These are phyloP conservation scores for Procavia capensis DNA, from an alignment of 2,113 vertebrate species.

Conservation along the genomic window DNA sequence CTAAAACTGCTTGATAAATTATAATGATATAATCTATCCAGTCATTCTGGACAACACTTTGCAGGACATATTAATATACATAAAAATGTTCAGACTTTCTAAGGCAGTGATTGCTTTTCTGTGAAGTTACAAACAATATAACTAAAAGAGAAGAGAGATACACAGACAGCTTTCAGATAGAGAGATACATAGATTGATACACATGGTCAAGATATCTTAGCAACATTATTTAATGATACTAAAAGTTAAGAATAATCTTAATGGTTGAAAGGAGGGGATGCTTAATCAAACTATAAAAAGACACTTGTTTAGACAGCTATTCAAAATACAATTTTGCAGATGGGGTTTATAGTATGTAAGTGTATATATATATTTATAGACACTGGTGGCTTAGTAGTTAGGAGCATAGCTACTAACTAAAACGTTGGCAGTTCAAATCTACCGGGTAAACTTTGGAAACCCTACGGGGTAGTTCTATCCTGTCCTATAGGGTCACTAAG, in stretches of 20 bases:
- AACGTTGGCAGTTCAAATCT: too few species aligned
- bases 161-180: too few species aligned
- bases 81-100: background rate
- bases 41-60: slow-evolving; percentile 3
- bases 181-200: too few species aligned
- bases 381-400: too few species aligned
- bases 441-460: too few species aligned
- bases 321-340: background rate
- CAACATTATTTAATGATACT: background rate
- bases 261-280: background rate
- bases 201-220: background rate
- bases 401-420: too few species aligned
- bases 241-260: slow-evolving; percentile 6
- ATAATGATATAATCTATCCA: background rate
- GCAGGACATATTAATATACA: background rate
- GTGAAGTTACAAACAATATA: background rate
- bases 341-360: background rate
- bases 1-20: background rate
- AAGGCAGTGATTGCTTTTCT: background rate
- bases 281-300: background rate
- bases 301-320: background rate
- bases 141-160: background rate
- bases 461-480: too few species aligned
- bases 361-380: too few species aligned
- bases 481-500: too few species aligned